Conservation (phyloP, 2,113 vertebrate species). For the Thermophis baileyi region DNA sequence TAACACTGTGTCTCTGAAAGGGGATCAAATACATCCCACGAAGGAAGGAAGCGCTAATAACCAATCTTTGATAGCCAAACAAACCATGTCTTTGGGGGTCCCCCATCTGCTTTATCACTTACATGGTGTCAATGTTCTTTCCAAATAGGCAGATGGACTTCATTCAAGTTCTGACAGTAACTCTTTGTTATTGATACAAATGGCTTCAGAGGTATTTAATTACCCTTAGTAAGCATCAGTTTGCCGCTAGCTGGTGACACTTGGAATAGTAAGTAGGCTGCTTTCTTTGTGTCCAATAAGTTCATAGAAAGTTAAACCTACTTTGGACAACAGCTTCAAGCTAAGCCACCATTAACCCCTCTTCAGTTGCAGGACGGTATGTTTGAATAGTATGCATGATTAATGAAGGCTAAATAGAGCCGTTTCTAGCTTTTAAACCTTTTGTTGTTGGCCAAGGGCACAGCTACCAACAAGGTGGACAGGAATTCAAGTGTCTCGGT, state of each 20-base stretch:
- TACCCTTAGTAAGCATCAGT: conserved; percentile 81
- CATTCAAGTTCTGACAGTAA: conserved; percentile 80
- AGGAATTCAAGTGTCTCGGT: conserved; percentile 58
- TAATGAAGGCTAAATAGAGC: conserved; percentile 88
- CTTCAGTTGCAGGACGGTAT: conserved; percentile 82
- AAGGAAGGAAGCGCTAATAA: conserved; percentile 30
- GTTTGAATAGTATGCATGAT: conserved; percentile 88
- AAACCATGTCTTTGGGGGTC: conserved; percentile 56
- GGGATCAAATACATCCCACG: conserved; percentile 49
- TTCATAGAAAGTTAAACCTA: conserved; percentile 88
- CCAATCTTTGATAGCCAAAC: conserved; percentile 55
- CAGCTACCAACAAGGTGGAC: conserved; percentile 65
- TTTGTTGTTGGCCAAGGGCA: conserved; percentile 73
- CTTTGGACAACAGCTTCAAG: conserved; percentile 81
- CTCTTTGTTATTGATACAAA: conserved; percentile 82
- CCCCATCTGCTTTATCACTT: conserved; percentile 73
- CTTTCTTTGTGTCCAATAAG: conserved; percentile 81
- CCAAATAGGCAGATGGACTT: conserved; percentile 75
- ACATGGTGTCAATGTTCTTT: conserved; percentile 75
- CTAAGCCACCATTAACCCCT: conserved; percentile 81
- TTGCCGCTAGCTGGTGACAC: conserved; percentile 79
- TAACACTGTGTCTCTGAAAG: conserved; percentile 40
- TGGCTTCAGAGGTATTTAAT: conserved; percentile 85
- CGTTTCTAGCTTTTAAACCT: conserved; percentile 80
- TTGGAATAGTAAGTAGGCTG: conserved; percentile 78